Base-by-base conservation (phyloP, 2,797 vertebrate genomes). In the Chelonia mydas region DNA sequence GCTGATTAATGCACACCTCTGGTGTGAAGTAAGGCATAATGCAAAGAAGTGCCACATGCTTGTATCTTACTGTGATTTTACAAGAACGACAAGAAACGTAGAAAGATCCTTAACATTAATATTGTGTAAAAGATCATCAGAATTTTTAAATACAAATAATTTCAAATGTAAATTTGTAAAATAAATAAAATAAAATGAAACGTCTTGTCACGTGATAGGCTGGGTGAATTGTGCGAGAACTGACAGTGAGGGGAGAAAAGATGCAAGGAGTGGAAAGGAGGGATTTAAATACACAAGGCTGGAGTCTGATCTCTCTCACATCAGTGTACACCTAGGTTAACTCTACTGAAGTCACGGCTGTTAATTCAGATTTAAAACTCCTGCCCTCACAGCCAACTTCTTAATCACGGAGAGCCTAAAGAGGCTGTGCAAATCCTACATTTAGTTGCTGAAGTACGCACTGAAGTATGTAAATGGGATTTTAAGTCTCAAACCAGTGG, bases 201-300 rank as follows among this genome's bases (percentile, higher is more conserved):
- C 5, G 2, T 68, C n/a, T 37, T 37, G n/a, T 21, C 9, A 3
- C n/a, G 9, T 68, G 33, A 68, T 68, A 10, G 65, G n/a, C 65
- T 68, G 65, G 65, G 17, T 21, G 65, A n/a, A n/a, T 5, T 68
- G n/a, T 68, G 17, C 5, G 17, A 21, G 19, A 68, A 17, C 65
- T 68, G 65, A 37, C 31, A n/a, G 65, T 21, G n/a, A 19, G 17
- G 17, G 33, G 31, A n/a, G 33, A 33, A 31, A 31, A 59, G 27
- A 7, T 0, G 1, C 0, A 2, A 9, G 4, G 37, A 17, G 33
- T 28, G 89, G 82, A 9, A 25, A 81, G 21, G 57, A 87, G 7
- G 77, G 33, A 41, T 89, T 86, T 51, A 57, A 61, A 41, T 33
- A 51, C 33, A 86, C 27, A 65, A 45, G 2, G 19, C 17, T 12